Evolutionary conservation across 2,797 vertebrate species (phyloP).

Genomic region (Sebastes hubbsi): DNA sequence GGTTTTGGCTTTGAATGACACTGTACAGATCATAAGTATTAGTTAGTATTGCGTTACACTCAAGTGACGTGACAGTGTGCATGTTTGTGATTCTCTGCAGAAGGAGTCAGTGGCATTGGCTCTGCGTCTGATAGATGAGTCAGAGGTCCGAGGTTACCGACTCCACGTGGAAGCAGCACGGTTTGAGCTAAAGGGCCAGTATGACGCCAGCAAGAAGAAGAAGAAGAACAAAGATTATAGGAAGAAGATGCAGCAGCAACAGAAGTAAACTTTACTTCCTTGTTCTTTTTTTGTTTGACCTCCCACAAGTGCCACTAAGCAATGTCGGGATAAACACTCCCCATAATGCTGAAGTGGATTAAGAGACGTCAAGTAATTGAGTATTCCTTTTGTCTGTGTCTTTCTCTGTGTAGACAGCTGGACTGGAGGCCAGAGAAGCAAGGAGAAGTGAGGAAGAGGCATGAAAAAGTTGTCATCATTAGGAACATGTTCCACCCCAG

Average conservation of each 20-base stretch:
- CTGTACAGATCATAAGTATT: neutral
- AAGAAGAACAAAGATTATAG: constrained; percentile 96
- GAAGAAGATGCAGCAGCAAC: constrained; percentile 92
- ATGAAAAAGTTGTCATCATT: constrained; percentile 94
- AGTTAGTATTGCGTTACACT: neutral
- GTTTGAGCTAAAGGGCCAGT: constrained; percentile 94
- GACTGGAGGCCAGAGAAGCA: constrained; percentile 97
- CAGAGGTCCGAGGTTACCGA: constrained; percentile 92
- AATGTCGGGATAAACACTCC: neutral
- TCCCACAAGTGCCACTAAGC: neutral
- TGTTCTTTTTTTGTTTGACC: neutral
- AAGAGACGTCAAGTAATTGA: neutral
- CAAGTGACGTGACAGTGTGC: neutral
- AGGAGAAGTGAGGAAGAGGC: constrained; percentile 84
- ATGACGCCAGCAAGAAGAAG: constrained; percentile 95
- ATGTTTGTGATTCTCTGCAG: constrained; percentile 71
- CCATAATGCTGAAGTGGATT: neutral
- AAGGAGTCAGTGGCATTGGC: constrained; percentile 89
- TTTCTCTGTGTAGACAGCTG: constrained; percentile 85
- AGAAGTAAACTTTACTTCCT: constrained; percentile 84
- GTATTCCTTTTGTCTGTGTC: neutral
- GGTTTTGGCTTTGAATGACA: neutral
- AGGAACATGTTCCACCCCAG: constrained; percentile 97
- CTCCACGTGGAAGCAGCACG: constrained; percentile 92
- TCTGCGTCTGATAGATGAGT: constrained; percentile 91